Conservation (phyloP, 2,888 invertebrate genomes). For the Caenorhabditis wallacei region DNA sequence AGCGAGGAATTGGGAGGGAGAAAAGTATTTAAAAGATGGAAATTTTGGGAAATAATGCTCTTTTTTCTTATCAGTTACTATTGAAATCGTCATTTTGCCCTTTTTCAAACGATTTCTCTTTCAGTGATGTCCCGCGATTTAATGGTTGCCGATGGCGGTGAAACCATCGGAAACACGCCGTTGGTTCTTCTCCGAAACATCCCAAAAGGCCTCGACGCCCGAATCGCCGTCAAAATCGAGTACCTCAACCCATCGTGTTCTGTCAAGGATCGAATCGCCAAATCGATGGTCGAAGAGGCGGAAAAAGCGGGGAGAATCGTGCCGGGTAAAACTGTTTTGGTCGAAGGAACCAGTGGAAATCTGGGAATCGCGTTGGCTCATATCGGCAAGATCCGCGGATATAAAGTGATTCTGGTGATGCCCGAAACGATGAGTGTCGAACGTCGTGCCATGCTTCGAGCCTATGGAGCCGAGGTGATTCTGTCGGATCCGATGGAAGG, state of each 20-base stretch:
- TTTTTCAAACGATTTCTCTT: not conserved
- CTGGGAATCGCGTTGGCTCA: slow-evolving; percentile 82
- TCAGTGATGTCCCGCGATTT: slow-evolving; percentile 60
- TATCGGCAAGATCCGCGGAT: slow-evolving; percentile 70
- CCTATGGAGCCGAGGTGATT: slow-evolving; percentile 73
- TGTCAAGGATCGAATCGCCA: slow-evolving; percentile 81
- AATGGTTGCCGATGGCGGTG: slow-evolving; percentile 61
- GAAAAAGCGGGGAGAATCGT: slow-evolving; percentile 63
- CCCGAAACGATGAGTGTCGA: slow-evolving; percentile 81
- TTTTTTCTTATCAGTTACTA: not conserved
- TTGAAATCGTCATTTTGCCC: not conserved
- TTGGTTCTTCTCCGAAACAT: slow-evolving; percentile 77
- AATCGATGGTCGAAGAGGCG: slow-evolving; percentile 78
- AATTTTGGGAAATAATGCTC: too few species aligned
- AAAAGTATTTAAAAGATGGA: too few species aligned
- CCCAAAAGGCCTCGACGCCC: slow-evolving; percentile 73
- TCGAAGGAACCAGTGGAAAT: slow-evolving; percentile 81
- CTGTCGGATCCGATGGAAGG: slow-evolving; percentile 67
- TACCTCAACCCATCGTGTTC: slow-evolving; percentile 81
- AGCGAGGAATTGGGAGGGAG: too few species aligned
- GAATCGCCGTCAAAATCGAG: slow-evolving; percentile 82
- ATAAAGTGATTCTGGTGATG: slow-evolving; percentile 82
- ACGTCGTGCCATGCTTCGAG: slow-evolving; percentile 77
- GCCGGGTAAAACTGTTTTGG: slow-evolving; percentile 72
- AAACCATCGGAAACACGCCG: slow-evolving; percentile 78